Base-by-base conservation (phyloP, 1,140 invertebrate species). In the Aplysia californica region DNA sequence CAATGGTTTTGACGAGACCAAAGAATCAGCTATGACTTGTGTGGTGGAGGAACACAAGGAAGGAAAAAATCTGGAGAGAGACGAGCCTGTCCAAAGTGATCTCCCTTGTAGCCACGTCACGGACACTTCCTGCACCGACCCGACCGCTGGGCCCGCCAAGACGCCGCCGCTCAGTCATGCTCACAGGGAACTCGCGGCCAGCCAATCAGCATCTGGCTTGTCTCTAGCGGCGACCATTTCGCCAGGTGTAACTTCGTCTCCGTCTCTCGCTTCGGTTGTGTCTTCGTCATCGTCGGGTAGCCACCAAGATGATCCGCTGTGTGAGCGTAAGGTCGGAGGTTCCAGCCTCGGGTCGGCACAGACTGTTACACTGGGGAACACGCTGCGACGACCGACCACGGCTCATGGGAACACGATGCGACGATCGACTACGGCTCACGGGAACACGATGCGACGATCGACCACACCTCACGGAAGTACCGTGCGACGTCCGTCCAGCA, bases 401-500 rank as follows among this genome's bases (percentile, higher is more conserved):
- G 44, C 44, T n/a, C 10, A n/a, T 10, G 44, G 44, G 44, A n/a
- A n/a, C n/a, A n/a, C n/a, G n/a, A 15, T 50, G 10, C n/a, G 10
- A n/a, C 44, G 44, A n/a, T 10, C 10, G 10, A 50, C 44, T 10
- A n/a, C 10, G 44, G 44, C 44, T 50, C 10, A n/a, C 10, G 44
- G 10, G 44, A 50, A n/a, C n/a, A 50, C 44, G 44, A 15, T n/a
- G 10, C 44, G 44, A 10, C 10, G n/a, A n/a, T 10, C 44, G n/a
- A 50, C 10, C 44, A 50, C 44, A 10, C n/a, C 44, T 50, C 10
- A n/a, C 10, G 44, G 10, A n/a, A 50, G 44, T 50, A 50, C 44
- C 10, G 10, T n/a, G 10, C 44, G 44, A 10, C 10, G n/a, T 10
- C 10, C 44, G n/a, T 15, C 10, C 44, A 82, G 79, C 64, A 87